Evolutionary conservation across 2,888 invertebrate species (phyloP), one percentile per base, ranked within the genome.

Genomic region (Girardia tigrina): DNA sequence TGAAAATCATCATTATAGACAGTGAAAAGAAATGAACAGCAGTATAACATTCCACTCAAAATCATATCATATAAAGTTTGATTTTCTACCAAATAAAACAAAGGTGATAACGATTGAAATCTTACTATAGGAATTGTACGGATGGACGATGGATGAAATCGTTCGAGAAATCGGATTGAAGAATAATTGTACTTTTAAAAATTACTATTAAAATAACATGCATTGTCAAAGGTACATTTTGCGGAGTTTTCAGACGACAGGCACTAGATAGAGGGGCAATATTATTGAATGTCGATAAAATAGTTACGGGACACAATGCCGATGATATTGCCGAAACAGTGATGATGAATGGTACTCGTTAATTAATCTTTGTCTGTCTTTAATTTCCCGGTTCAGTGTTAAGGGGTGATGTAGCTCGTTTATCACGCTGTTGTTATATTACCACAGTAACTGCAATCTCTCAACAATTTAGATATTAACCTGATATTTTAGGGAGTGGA

Each of bases 311-410:
- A 70, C 86, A 86, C 80, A 86, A 86, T 82, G 86, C 86, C 29
- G 86, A 86, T 86, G 98, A 99, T 83, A 91, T 97, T 79, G 98
- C 98, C 0, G 98, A 99, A 85, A 99, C 98, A 4, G 91, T 97
- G 26, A 83, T 97, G 16, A 97, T 97, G 95, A 97, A 97, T 87
- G 89, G 85, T 84, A 8, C 23, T 56, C 36, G 8, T 36, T 36
- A 12, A 16, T 36, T 36, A 16, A 36, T 36, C 16, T 12, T 16
- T 16, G 8, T 36, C 16, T 36, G 16, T 16, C 8, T 12, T 36
- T 36, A 36, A 36, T 12, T 36, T 36, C 12, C 36, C 16, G 4
- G 4, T 80, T 70, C 79, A 85, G 85, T 99, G 42, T 86, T 99
- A 56, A 87, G 98, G 80, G 98, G 98, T 0, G 98, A 99, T 83